phyloP scores from a whole-genome alignment of 2,113 vertebrate species.

The Procavia capensis region DNA sequence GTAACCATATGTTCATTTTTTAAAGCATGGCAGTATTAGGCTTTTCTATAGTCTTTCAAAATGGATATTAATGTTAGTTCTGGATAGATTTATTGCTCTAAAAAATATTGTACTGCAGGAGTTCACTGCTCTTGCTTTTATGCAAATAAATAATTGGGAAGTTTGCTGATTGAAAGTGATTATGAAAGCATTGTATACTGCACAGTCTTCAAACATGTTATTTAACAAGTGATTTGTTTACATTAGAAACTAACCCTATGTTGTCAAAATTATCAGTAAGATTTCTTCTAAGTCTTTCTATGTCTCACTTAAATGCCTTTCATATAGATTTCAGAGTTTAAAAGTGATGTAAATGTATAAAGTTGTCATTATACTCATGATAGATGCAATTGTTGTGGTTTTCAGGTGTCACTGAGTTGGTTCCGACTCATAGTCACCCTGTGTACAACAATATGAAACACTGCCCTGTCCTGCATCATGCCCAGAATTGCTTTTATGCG shows the following conservation, averaged over 20 bases:
- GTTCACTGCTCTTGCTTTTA: conserved; percentile 57
- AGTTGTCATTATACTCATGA: conserved; percentile 10
- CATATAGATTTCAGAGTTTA: conserved; percentile 21
- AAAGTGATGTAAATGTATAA: not conserved
- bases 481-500: too few species aligned
- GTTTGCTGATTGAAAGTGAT: conserved; percentile 57
- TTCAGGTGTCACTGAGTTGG: too few species aligned
- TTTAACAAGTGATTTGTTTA: conserved; percentile 64
- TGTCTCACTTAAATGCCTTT: conserved; percentile 49
- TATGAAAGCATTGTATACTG: conserved; percentile 73
- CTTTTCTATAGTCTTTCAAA: conserved; percentile 45
- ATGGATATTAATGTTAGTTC: conserved; percentile 62
- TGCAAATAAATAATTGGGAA: conserved; percentile 56
- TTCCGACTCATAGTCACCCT: too few species aligned
- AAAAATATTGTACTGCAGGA: conserved; percentile 61
- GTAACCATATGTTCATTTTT: conserved; percentile 47
- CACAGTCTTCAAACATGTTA: conserved; percentile 51
- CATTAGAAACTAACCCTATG: conserved; percentile 45
- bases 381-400: too few species aligned
- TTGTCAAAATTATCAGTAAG: conserved; percentile 14
- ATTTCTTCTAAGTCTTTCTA: conserved; percentile 2
- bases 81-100: conserved; percentile 61
- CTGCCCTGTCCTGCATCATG: too few species aligned
- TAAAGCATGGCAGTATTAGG: conserved; percentile 50
- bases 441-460: too few species aligned